Conservation (phyloP, 2,888 invertebrate species). For the Thecophora atra region DNA sequence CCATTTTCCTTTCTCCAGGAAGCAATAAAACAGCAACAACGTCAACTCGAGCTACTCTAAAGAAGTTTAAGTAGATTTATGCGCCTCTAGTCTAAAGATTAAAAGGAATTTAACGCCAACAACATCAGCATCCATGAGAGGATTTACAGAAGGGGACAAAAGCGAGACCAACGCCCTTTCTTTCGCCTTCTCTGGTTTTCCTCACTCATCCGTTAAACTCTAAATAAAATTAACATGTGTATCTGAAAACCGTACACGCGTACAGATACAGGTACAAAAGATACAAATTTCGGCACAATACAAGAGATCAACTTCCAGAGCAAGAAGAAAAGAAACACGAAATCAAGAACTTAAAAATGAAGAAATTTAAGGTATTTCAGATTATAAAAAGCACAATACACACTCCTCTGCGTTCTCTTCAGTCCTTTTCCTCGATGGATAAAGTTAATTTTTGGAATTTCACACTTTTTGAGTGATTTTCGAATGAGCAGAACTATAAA, state of each 20-base stretch:
- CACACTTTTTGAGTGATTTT: constrained; percentile 35
- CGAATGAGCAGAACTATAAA: constrained; percentile 21
- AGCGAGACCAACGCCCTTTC: neutral
- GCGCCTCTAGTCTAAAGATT: constrained; percentile 34
- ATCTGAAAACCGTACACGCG: neutral
- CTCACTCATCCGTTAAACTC: neutral
- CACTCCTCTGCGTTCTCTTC: neutral
- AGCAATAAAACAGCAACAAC: constrained; percentile 1
- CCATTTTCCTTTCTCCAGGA: constrained; percentile 1
- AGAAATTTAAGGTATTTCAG: constrained; percentile 12
- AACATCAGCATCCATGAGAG: neutral
- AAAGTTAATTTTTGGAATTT: constrained; percentile 29
- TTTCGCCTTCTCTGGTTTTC: neutral
- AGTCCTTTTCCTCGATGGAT: neutral
- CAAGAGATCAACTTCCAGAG: constrained; percentile 15
- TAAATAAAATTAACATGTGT: neutral
- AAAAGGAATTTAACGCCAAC: constrained; percentile 22
- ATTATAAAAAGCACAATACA: neutral
- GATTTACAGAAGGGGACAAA: neutral
- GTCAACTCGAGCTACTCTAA: constrained; percentile 6
- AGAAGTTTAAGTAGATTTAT: constrained; percentile 28
- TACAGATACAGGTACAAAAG: constrained; percentile 13
- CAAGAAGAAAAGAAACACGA: neutral
- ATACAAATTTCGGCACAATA: constrained; percentile 32
- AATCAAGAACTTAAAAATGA: constrained; percentile 31